These are phyloP conservation scores for Xanthorhoe designata DNA, from an alignment of 2,888 invertebrate species.

Conservation along the genomic window DNA sequence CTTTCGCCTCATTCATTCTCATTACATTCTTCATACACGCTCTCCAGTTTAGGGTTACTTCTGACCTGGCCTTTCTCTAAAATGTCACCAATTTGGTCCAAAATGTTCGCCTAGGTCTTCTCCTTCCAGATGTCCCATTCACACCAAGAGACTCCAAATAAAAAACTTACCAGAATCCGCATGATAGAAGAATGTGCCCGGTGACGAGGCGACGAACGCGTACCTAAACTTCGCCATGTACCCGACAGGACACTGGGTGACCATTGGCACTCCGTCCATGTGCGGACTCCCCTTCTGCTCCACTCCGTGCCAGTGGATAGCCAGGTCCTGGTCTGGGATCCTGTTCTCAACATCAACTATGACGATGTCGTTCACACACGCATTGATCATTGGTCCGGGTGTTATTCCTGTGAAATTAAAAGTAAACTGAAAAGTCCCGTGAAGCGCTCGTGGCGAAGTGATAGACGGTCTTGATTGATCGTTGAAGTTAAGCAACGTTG, in stretches of 20 bases:
- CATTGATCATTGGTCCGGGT: slow-evolving; percentile 86
- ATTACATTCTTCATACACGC: too few species aligned
- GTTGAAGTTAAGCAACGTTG: too few species aligned
- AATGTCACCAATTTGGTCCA: too few species aligned
- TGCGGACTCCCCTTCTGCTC: slow-evolving; percentile 87
- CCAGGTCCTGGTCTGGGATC: slow-evolving; percentile 88
- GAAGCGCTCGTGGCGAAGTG: too few species aligned
- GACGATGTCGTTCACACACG: slow-evolving; percentile 90
- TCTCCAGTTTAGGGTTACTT: too few species aligned
- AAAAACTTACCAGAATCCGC: slow-evolving; percentile 85
- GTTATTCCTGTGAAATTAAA: slow-evolving; percentile 42
- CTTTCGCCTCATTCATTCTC: too few species aligned
- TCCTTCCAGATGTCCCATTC: too few species aligned
- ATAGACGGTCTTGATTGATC: too few species aligned
- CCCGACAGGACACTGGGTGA: slow-evolving; percentile 91
- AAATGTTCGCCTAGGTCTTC: too few species aligned
- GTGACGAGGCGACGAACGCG: slow-evolving; percentile 87
- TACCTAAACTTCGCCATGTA: slow-evolving; percentile 89
- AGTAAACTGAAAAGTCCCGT: too few species aligned
- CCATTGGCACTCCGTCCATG: slow-evolving; percentile 91
- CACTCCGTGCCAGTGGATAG: slow-evolving; percentile 92
- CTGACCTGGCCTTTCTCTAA: too few species aligned
- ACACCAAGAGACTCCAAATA: background rate
- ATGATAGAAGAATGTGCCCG: slow-evolving; percentile 91
- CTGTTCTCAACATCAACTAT: slow-evolving; percentile 90